Evolutionary conservation across 1,140 invertebrate species (phyloP).

Genomic region (Brachionus rubens): DNA sequence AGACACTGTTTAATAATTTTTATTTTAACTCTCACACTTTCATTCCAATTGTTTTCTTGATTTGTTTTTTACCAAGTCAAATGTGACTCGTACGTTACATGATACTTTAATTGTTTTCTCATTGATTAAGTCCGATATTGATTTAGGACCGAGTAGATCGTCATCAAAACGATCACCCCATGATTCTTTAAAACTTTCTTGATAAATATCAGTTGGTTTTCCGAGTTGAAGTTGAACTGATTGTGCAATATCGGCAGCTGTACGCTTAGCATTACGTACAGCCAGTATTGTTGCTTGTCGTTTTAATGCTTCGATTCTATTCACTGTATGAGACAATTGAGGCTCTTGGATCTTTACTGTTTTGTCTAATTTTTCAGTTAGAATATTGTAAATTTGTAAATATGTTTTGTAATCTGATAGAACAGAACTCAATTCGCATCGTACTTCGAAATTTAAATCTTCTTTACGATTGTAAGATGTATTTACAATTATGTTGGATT

Average conservation of each 20-base stretch:
- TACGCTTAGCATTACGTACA: slow-evolving; percentile 56
- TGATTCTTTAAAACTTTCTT: slow-evolving; percentile 24
- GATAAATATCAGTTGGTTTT: not conserved
- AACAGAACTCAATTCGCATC: slow-evolving; percentile 51
- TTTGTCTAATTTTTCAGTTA: slow-evolving; percentile 57
- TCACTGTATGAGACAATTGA: slow-evolving; percentile 53
- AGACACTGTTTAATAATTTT: not conserved
- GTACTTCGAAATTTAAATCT: slow-evolving; percentile 51
- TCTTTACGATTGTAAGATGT: slow-evolving; percentile 50
- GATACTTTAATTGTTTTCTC: slow-evolving; percentile 22
- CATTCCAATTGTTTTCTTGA: not conserved
- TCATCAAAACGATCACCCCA: not conserved
- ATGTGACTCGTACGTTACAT: slow-evolving; percentile 21
- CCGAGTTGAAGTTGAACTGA: slow-evolving; percentile 50
- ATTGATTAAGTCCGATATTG: slow-evolving; percentile 1
- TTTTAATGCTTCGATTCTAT: slow-evolving; percentile 53
- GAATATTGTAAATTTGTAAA: slow-evolving; percentile 53
- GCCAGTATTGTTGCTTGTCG: slow-evolving; percentile 54
- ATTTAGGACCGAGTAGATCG: not conserved
- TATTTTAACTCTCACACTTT: no score
- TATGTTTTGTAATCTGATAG: slow-evolving; percentile 55
- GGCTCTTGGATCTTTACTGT: slow-evolving; percentile 52
- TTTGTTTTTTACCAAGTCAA: slow-evolving; percentile 2
- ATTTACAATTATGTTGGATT: slow-evolving; percentile 49
- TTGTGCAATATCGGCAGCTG: slow-evolving; percentile 56